Evolutionary conservation across 37 sponge, comb jelly and placozoan genomes (phyloP), one percentile per base, ranked within the genome.

Genomic region (Cladorhizidae sp.): DNA sequence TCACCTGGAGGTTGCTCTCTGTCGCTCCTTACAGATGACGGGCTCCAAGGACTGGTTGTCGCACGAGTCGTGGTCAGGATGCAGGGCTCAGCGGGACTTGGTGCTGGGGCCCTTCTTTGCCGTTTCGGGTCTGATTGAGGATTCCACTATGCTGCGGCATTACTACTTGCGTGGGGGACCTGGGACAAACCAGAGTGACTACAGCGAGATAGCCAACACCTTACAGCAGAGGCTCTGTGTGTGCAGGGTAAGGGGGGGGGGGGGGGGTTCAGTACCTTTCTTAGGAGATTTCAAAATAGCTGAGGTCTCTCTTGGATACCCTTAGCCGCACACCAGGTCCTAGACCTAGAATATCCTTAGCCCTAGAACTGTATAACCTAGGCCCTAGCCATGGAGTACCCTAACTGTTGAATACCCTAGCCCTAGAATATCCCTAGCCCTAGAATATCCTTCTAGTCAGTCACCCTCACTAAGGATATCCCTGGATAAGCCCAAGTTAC

Each of bases 91-190:
- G 56, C 23, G 31, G 1, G 67, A 73, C 26, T 36, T 85, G 9
- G 43, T 84, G 12, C 67, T 92, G 2, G 93, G 93, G 18, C 93
- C 93, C 0, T 92, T 92, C 51, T 71, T 92, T n/a, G 32, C 82
- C 17, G 77, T 92, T 41, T 84, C 89, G 7, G 85, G 82, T 1
- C 39, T 92, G 33, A 23, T 83, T n/a, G 82, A 87, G 0, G 88
- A 88, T 40, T 65, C 35, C 28, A 64, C 73, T 3, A 50, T 3
- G 23, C 57, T 77, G 2, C 25, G 35, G 40, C 37, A 51, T 15
- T 51, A 77, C 39, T 68, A 74, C 40, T 14, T 54, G 21, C 7
- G 31, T 2, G 9, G 8, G 9, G 5, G 5, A 45, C 49, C 49
- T 12, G 49, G 49, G 49, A 9, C 49, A 9, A 43, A 42, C 9